Evolutionary conservation across 2,888 invertebrate species (phyloP).

Genomic region (Polietes domitor): DNA sequence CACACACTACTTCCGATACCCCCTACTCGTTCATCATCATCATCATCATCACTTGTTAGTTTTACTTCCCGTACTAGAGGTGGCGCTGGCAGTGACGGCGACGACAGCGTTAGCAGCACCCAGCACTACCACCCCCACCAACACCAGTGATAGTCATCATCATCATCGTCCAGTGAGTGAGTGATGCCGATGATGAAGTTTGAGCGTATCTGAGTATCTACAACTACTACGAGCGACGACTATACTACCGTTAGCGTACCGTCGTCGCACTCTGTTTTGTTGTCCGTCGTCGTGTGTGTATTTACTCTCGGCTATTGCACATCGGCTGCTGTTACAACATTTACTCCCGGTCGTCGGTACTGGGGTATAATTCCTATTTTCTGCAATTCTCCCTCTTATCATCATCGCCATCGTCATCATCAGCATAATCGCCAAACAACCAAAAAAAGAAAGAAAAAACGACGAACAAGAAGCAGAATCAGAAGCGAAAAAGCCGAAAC

Average conservation of each 20-base stretch:
- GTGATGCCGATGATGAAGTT: slow-evolving; percentile 14
- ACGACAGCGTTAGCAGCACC: too few species aligned
- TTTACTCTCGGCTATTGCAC: slow-evolving; percentile 61
- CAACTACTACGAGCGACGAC: slow-evolving; percentile 47
- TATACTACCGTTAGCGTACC: slow-evolving; percentile 11
- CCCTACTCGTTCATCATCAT: not conserved
- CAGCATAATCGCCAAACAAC: slow-evolving; percentile 24
- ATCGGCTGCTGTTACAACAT: slow-evolving; percentile 46
- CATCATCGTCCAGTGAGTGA: not conserved
- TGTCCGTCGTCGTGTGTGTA: slow-evolving; percentile 9
- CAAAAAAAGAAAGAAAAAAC: slow-evolving; percentile 30
- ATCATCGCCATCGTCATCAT: slow-evolving; percentile 31
- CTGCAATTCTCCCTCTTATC: slow-evolving; percentile 43
- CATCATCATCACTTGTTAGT: slow-evolving; percentile 15
- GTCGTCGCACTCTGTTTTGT: not conserved
- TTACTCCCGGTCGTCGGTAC: slow-evolving; percentile 49
- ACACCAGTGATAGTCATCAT: not conserved
- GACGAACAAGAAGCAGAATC: not conserved
- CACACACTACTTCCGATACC: not conserved
- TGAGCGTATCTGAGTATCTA: slow-evolving; percentile 34
- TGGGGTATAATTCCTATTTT: slow-evolving; percentile 54
- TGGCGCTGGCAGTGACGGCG: not conserved
- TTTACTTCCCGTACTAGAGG: not conserved
- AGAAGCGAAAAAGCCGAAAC: slow-evolving; percentile 30
- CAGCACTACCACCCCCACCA: not conserved